Evolutionary conservation across 2,888 invertebrate species (phyloP).

Genomic region (Xylophagus ater): DNA sequence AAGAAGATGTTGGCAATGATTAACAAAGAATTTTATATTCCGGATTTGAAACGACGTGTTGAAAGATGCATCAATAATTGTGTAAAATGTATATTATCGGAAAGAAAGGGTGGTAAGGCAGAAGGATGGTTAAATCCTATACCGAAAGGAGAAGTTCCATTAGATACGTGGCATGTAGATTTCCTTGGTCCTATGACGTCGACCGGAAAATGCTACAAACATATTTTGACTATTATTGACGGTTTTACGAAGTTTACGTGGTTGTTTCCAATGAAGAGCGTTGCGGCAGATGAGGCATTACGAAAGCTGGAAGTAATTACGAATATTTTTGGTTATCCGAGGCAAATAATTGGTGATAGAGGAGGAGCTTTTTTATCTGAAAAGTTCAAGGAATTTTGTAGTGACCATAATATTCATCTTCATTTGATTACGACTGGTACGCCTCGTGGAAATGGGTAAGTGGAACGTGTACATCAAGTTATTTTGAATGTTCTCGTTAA

Average conservation of each 20-base stretch:
- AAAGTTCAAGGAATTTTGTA: conserved; percentile 27
- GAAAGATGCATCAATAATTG: too few species aligned
- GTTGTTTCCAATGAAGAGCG: conserved; percentile 25
- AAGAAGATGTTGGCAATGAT: conserved; percentile 14
- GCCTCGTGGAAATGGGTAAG: conserved; percentile 30
- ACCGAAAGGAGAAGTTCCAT: conserved; percentile 24
- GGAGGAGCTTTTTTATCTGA: conserved; percentile 28
- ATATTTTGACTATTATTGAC: conserved; percentile 26
- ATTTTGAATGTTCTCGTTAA: conserved; percentile 19
- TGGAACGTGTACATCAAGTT: conserved; percentile 25
- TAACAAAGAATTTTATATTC: conserved; percentile 11
- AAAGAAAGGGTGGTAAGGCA: conserved; percentile 25
- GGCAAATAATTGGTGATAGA: conserved; percentile 25
- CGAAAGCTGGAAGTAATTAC: conserved; percentile 22
- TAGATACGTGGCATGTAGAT: too few species aligned
- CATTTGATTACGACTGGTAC: conserved; percentile 20
- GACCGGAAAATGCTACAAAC: too few species aligned
- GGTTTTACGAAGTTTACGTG: conserved; percentile 28
- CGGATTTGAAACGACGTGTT: conserved; percentile 6
- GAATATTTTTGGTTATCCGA: conserved; percentile 27
- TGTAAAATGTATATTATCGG: conserved; percentile 13
- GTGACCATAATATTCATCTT: conserved; percentile 25
- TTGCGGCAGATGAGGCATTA: conserved; percentile 22
- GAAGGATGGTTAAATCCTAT: conserved; percentile 28
- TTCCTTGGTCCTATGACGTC: too few species aligned